phyloP scores from a whole-genome alignment of 2,797 vertebrate genomes.

The Benthosema pterotum region DNA sequence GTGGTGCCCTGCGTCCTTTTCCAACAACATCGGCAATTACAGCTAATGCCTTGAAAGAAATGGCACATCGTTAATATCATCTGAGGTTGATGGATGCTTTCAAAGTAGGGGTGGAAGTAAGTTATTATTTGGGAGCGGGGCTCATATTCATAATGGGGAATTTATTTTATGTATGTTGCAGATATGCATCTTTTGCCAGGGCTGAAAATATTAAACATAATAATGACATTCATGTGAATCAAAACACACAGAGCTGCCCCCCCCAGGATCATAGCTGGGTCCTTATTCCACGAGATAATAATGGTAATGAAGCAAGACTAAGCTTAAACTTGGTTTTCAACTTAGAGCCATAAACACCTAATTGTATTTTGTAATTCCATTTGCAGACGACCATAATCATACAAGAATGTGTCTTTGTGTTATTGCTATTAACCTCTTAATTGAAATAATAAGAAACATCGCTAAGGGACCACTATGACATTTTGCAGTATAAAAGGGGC shows the following conservation, averaged over 20 bases:
- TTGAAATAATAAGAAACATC: too few relatives aligned
- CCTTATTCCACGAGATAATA: background rate
- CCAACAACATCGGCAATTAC: conserved; percentile 13
- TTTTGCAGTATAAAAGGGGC: too few relatives aligned
- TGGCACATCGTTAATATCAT: conserved; percentile 5
- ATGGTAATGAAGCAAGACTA: background rate
- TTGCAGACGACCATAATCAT: background rate
- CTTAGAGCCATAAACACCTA: background rate
- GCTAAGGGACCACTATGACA: too few relatives aligned
- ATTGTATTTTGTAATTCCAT: background rate
- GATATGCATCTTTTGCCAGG: conserved; percentile 1
- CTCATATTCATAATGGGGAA: conserved; percentile 4
- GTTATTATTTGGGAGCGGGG: conserved; percentile 4
- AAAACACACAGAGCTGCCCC: conserved; percentile 1
- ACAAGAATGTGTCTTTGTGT: too few relatives aligned
- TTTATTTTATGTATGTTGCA: background rate
- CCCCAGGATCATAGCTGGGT: too few relatives aligned
- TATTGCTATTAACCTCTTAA: too few relatives aligned
- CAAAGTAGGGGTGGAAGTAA: background rate
- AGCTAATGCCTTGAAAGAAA: conserved; percentile 9
- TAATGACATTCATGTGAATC: conserved; percentile 1
- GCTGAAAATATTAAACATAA: conserved; percentile 6
- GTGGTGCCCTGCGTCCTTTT: background rate
- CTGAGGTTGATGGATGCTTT: conserved; percentile 1
- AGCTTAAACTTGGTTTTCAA: background rate